Base-by-base conservation (phyloP, 2,113 vertebrate genomes). In the Neomonachus schauinslandi region DNA sequence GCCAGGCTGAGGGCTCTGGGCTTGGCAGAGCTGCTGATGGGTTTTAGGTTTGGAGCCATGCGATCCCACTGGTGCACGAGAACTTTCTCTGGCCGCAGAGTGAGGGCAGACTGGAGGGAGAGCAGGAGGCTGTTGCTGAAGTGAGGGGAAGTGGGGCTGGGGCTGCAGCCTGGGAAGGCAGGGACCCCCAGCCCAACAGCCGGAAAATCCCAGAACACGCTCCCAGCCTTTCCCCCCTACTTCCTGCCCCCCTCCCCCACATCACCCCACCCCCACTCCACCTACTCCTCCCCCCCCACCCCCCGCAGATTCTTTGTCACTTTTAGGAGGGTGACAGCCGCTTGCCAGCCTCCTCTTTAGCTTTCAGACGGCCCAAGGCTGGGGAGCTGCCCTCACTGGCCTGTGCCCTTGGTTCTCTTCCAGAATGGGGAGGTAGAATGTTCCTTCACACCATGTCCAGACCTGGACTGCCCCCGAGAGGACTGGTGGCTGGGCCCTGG, bases 371-470 rank as follows among this genome's bases (percentile, higher is more conserved):
- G 39, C 61, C 33, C 6, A 4, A 31, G 26, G 10, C 14, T 4
- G 2, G 72, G 82, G 21, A 12, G 3, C 84, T 8, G 36, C 57
- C 39, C 15, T 95, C 89, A 96, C 1, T 0, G 4, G 1, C 57
- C 81, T 1, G 0, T 3, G 69, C 33, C 84, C 61, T 13, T 51
- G 61, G 0, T 67, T 95, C 9, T 92, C 81, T 96, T 96, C 39
- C 97, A 99, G 99, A 97, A 98, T 0, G 99, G 99, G 1, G 98
- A 99, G 63, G 99, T 99, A 61, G 98, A 99, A 71, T 99, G 99
- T 53, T 99, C 99, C 92, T 99, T 99, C 61, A 91, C 97, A 5
- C 99, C 99, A 0, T 99, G 99, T 80, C 99, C 99, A 0, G 76
- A 93, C 8, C 97, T 99, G 91, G 98, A 98, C 7, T 99, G 99